phyloP scores from a whole-genome alignment of 92 coral and sea anemone species.

The Umimayanthus chanpuru region DNA sequence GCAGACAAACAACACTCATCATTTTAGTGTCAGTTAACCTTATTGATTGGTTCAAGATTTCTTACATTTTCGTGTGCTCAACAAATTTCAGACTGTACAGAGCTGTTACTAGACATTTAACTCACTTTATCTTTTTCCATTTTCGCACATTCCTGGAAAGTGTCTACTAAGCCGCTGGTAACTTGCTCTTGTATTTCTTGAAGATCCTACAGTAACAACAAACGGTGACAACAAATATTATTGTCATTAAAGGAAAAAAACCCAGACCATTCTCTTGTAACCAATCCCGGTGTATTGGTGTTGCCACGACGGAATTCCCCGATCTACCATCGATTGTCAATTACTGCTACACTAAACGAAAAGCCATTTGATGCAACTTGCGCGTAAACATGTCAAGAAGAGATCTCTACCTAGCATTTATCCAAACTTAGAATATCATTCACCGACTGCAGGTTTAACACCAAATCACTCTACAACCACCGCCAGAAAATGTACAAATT shows the following conservation, averaged over 20 bases:
- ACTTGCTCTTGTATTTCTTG: conserved; percentile 80
- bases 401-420: too few species aligned
- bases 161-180: conserved; percentile 61
- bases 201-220: conserved; percentile 63
- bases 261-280: not conserved
- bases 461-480: too few species aligned
- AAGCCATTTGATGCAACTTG: too few species aligned
- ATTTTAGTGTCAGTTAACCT: not conserved
- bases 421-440: too few species aligned
- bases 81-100: not conserved
- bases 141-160: conserved; percentile 73
- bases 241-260: not conserved
- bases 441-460: too few species aligned
- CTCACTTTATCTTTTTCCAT: conserved; percentile 83
- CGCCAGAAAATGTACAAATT: too few species aligned
- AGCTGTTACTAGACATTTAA: not conserved
- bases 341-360: too few species aligned
- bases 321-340: too few species aligned
- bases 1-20: not conserved
- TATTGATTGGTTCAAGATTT: not conserved
- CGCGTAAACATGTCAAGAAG: too few species aligned
- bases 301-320: too few species aligned
- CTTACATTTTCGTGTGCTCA: not conserved
- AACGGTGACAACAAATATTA: not conserved
- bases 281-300: too few species aligned